Conservation (phyloP, 2,113 vertebrate genomes). For the Hypomesus transpacificus region DNA sequence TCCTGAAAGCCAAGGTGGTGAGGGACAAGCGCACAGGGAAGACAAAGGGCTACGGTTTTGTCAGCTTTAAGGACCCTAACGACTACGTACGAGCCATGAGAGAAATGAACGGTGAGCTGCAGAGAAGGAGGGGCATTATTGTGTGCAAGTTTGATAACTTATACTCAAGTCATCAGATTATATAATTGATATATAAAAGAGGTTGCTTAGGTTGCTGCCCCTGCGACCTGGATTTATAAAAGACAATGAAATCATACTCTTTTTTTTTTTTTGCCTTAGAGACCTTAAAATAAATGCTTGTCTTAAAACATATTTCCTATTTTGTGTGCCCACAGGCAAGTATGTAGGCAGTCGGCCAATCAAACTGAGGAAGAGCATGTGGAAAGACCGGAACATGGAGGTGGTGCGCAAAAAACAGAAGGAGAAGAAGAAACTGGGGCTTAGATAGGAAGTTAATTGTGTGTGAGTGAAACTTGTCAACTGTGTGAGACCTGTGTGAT, state of each 20-base stretch:
- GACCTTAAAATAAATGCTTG: background rate
- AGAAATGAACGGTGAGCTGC: conserved; percentile 88
- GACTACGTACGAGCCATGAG: conserved; percentile 92
- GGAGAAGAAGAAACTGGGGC: conserved; percentile 91
- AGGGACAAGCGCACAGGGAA: conserved; percentile 92
- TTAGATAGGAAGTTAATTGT: conserved; percentile 71
- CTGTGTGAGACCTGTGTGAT: background rate
- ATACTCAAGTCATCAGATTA: background rate
- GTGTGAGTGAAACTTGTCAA: conserved; percentile 7
- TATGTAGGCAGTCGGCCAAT: conserved; percentile 93
- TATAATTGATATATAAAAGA: background rate
- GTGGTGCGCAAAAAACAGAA: conserved; percentile 90
- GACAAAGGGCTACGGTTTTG: conserved; percentile 91
- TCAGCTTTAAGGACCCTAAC: conserved; percentile 92
- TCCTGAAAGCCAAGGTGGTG: conserved; percentile 91
- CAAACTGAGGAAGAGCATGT: conserved; percentile 91
- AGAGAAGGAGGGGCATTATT: too few relatives aligned
- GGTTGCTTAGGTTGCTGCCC: too few relatives aligned
- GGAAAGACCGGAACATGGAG: conserved; percentile 90
- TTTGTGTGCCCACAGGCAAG: conserved; percentile 70
- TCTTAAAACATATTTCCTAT: background rate
- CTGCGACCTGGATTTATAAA: too few relatives aligned
- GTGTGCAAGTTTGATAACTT: background rate
- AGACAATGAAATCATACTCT: background rate
- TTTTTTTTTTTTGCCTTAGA: background rate